phyloP scores from a whole-genome alignment of 2,888 invertebrate species.

The Agelastica alni region DNA sequence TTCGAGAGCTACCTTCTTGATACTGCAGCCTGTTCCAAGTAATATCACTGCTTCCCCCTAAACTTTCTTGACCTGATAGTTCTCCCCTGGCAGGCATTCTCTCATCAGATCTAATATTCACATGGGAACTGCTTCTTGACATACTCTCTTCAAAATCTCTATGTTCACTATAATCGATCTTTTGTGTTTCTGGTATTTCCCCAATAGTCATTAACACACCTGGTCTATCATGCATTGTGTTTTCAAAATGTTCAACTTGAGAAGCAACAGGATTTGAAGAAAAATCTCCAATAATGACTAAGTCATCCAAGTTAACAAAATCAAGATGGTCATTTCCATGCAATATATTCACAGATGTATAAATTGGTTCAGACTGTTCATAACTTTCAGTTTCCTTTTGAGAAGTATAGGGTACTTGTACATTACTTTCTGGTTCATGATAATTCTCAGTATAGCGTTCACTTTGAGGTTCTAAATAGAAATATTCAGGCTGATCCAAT shows the following conservation, averaged over 20 bases:
- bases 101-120: constrained; percentile 83
- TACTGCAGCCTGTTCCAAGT: constrained; percentile 78
- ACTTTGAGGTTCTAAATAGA: constrained; percentile 28
- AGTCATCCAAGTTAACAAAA: constrained; percentile 61
- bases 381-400: constrained; percentile 30
- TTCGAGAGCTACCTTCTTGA: constrained; percentile 57
- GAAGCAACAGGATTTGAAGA: constrained; percentile 49
- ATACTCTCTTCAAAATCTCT: constrained; percentile 54
- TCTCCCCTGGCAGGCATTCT: constrained; percentile 87
- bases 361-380: constrained; percentile 45
- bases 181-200: constrained; percentile 40
- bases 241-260: constrained; percentile 51
- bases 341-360: constrained; percentile 46
- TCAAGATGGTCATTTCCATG: constrained; percentile 49
- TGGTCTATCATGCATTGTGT: constrained; percentile 43
- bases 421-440: constrained; percentile 18
- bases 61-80: constrained; percentile 84
- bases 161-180: constrained; percentile 36
- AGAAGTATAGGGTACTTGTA: constrained; percentile 24
- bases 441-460: constrained; percentile 13
- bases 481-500: constrained; percentile 33
- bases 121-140: constrained; percentile 63
- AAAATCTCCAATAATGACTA: constrained; percentile 52
- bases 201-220: constrained; percentile 52
- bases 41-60: constrained; percentile 76